Evolutionary conservation across 2,113 vertebrate species (phyloP).

Genomic region (Sorex fumeus): DNA sequence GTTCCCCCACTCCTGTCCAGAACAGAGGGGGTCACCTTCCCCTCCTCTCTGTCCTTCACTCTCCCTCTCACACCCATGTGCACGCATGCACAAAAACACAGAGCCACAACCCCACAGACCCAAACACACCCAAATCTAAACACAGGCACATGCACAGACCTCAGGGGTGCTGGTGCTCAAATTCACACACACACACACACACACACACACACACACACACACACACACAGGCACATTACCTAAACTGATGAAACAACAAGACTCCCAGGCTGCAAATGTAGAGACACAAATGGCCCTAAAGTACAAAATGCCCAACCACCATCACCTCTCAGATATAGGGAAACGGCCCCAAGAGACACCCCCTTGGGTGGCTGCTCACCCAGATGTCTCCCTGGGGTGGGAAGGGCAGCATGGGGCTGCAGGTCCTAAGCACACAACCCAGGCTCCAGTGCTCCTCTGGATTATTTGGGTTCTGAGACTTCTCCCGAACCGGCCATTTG

Average conservation of each 20-base stretch:
- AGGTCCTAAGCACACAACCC: not conserved
- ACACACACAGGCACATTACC: not conserved
- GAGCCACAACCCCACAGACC: too few relatives aligned
- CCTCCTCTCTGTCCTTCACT: not conserved
- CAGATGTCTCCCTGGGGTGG: accelerated
- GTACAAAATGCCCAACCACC: not conserved
- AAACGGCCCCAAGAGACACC: not conserved
- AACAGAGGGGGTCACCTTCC: too few relatives aligned
- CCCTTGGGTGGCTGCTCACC: accelerated
- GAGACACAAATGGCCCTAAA: not conserved
- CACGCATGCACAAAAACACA: not conserved
- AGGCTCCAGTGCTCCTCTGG: constrained; percentile 73
- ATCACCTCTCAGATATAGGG: not conserved
- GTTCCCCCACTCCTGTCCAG: not conserved
- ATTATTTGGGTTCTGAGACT: constrained; percentile 66
- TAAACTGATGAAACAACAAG: not conserved
- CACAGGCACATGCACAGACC: not conserved
- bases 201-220: not conserved
- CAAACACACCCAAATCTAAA: too few relatives aligned
- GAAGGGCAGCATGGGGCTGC: not conserved
- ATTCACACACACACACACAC: not conserved
- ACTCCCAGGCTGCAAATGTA: not conserved
- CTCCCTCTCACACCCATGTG: not conserved
- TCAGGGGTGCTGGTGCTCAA: too few relatives aligned
- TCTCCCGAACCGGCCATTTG: not conserved